Evolutionary conservation across 2,888 invertebrate genomes (phyloP).

Genomic region (Macaria liturata): DNA sequence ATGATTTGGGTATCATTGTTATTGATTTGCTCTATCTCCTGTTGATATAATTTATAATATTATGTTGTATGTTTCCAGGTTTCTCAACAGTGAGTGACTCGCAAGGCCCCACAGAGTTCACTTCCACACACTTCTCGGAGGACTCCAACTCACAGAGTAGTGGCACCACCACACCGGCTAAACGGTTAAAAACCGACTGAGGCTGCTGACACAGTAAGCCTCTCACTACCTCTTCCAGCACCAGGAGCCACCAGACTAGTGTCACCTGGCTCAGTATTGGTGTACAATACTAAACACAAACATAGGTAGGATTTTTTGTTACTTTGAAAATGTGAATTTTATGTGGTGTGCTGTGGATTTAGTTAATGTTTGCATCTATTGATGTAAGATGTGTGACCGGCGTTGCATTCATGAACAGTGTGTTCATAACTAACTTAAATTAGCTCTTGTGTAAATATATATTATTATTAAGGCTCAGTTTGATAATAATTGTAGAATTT

Average conservation of each 20-base stretch:
- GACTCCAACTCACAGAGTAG: constrained; percentile 96
- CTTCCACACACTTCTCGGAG: constrained; percentile 94
- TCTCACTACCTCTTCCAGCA: constrained; percentile 16
- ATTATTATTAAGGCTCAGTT: constrained; percentile 39
- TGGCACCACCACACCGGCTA: constrained; percentile 87
- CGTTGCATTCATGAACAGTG: constrained; percentile 16
- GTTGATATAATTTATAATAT: no score
- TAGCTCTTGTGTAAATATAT: constrained; percentile 40
- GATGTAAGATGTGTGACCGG: constrained; percentile 22
- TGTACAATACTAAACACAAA: constrained; percentile 12
- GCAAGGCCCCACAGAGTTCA: constrained; percentile 93
- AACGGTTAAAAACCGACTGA: constrained; percentile 91
- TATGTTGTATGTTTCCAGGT: constrained; percentile 78
- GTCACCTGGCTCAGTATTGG: constrained; percentile 11
- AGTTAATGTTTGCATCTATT: constrained; percentile 32
- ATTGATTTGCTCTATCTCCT: no score
- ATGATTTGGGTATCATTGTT: no score
- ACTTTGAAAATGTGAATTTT: constrained; percentile 19
- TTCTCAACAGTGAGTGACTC: constrained; percentile 96
- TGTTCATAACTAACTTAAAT: constrained; percentile 20
- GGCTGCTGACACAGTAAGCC: constrained; percentile 32
- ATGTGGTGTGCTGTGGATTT: constrained; percentile 38
- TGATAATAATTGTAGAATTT: constrained; percentile 18
- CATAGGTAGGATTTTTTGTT: constrained; percentile 16
- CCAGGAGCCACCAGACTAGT: constrained; percentile 31